Evolutionary conservation across 23 tunicate genomes (phyloP).

Genomic region (Halocynthia roretzi): DNA sequence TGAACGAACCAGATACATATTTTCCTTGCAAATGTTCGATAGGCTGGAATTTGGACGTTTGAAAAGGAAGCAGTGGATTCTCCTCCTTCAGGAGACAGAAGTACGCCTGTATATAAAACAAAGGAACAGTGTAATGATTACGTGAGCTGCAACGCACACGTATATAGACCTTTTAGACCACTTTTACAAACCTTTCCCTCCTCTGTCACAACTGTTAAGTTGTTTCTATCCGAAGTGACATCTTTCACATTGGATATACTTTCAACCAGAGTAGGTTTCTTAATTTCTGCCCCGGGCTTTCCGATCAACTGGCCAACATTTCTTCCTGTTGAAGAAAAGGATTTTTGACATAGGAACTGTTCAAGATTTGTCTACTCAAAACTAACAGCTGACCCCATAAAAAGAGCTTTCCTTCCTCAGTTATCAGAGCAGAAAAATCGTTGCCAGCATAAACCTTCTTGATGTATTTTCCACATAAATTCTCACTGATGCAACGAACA

Average conservation of each 20-base stretch:
- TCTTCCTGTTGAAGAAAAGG: background rate
- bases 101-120: too few relatives aligned
- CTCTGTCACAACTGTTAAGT: slow-evolving; percentile 16
- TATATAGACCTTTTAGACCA: too few relatives aligned
- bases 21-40: too few relatives aligned
- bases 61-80: too few relatives aligned
- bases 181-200: slow-evolving; percentile 19
- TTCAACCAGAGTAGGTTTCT: slow-evolving; percentile 2
- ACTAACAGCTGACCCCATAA: slow-evolving; percentile 49
- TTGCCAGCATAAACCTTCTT: slow-evolving; percentile 37
- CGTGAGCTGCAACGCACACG: too few relatives aligned
- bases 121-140: too few relatives aligned
- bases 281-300: background rate
- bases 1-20: too few relatives aligned
- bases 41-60: too few relatives aligned
- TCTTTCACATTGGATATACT: slow-evolving; percentile 2
- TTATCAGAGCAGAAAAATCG: slow-evolving; percentile 31
- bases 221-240: slow-evolving; percentile 8
- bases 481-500: too few relatives aligned
- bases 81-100: too few relatives aligned
- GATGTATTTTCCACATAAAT: background rate
- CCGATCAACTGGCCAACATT: slow-evolving; percentile 17
- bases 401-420: slow-evolving; percentile 35
- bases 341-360: background rate
- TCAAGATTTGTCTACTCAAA: background rate